phyloP scores from a whole-genome alignment of 92 coral and sea anemone genomes.

The Anthopleura xanthogrammica region DNA sequence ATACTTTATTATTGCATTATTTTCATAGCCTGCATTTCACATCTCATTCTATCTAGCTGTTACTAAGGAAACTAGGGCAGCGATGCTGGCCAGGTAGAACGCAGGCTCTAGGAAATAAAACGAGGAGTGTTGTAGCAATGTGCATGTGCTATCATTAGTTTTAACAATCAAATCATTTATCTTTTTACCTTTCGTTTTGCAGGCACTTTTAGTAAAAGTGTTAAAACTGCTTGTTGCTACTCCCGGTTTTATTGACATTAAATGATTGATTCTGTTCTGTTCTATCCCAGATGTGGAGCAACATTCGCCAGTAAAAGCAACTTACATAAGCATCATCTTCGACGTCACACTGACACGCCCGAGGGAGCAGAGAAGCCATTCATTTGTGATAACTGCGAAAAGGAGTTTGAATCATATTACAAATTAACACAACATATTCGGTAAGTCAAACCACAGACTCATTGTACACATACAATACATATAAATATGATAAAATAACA shows the following conservation, averaged over 20 bases:
- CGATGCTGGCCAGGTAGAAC: no score
- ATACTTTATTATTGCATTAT: no score
- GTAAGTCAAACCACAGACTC: background rate
- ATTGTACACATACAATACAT: no score
- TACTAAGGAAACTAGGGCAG: no score
- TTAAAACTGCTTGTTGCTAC: background rate
- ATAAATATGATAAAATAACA: background rate
- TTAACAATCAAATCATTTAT: no score
- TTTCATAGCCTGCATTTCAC: no score
- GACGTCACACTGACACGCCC: slow-evolving; percentile 49
- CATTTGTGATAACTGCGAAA: slow-evolving; percentile 62
- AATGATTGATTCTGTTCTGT: background rate
- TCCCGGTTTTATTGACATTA: background rate
- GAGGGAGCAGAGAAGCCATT: slow-evolving; percentile 19
- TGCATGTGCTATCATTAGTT: no score
- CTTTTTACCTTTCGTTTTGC: no score
- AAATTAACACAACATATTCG: slow-evolving; percentile 37
- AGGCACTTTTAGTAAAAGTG: no score
- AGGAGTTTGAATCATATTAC: slow-evolving; percentile 52
- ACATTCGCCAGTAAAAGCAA: slow-evolving; percentile 63
- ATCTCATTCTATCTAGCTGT: no score
- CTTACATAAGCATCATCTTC: slow-evolving; percentile 54
- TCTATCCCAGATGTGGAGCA: slow-evolving; percentile 58
- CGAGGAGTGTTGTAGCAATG: no score
- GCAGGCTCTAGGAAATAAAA: no score